Evolutionary conservation across 2,888 invertebrate species (phyloP), one percentile per base, ranked within the genome.

Genomic region (Eugnorisma glareosa): DNA sequence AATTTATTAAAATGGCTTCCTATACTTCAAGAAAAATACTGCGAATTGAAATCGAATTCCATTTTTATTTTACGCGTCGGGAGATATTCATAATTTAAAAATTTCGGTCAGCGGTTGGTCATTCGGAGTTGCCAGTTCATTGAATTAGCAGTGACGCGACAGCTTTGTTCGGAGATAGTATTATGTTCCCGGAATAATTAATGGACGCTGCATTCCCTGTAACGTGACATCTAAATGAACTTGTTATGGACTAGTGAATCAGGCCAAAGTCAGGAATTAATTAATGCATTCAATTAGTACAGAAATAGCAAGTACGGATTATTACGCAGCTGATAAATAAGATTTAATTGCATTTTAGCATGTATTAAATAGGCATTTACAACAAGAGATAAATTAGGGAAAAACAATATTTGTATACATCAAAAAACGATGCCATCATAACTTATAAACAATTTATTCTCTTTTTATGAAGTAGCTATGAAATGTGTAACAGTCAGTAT

Each of bases 41-140:
- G 28, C 2, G 24, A 37, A 59, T 28, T 31, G n/a, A 45, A 45
- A 72, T 72, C 7, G 4, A 31, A 71, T 61, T 28, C 24, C 28
- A 59, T 79, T 11, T 64, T 71, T 74, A 69, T 75, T 40, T 67
- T 54, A n/a, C n/a, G 35, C 37, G 31, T 57, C 24, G 10, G 11
- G 1, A 35, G 28, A 31, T 35, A 59, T 68, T 59, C 37, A 63
- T 72, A 40, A 73, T 74, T 74, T 71, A 37, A 51, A 74, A 80
- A 74, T 67, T 74, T 75, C 71, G 54, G 66, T 66, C 64, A 72
- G 43, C 31, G 40, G 48, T 57, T 67, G 72, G 70, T 51, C 74
- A 73, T 51, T 63, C 59, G 13, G 79, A 72, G 73, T 86, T 86
- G 80, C 79, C 86, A 81, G 82, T 73, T 84, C 87, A 87, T 88